These are phyloP conservation scores for Drosophila subsilvestris DNA, from an alignment of 2,888 invertebrate species.

Conservation along the genomic window DNA sequence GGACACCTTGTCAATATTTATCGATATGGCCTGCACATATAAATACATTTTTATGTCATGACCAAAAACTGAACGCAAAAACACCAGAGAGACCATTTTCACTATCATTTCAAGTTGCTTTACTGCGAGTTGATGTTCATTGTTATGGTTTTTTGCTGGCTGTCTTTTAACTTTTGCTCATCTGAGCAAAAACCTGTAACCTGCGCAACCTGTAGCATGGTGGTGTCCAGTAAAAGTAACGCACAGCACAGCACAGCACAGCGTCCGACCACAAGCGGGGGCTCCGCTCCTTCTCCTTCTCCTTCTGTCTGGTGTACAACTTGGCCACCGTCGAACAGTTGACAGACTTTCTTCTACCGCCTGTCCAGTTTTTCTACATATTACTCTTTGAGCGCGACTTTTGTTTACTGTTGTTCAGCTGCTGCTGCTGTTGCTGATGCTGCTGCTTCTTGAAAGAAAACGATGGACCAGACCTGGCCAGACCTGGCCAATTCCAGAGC, in stretches of 20 bases:
- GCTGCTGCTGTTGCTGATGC: slow-evolving; percentile 12
- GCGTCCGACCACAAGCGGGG: background rate
- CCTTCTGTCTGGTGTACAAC: slow-evolving; percentile 48
- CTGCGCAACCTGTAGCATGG: slow-evolving; percentile 21
- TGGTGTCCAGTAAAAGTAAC: slow-evolving; percentile 64
- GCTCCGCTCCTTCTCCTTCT: no score
- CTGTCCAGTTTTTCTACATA: slow-evolving; percentile 75
- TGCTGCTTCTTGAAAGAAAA: slow-evolving; percentile 45
- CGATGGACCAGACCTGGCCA: slow-evolving; percentile 12
- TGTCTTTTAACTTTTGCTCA: slow-evolving; percentile 38
- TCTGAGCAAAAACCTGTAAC: slow-evolving; percentile 45
- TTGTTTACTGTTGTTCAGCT: slow-evolving; percentile 57
- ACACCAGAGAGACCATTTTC: slow-evolving; percentile 59
- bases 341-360: slow-evolving; percentile 71
- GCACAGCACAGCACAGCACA: slow-evolving; percentile 3
- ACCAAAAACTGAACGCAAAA: slow-evolving; percentile 58
- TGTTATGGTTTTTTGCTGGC: slow-evolving; percentile 62
- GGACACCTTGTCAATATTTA: slow-evolving; percentile 42
- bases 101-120: slow-evolving; percentile 71
- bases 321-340: slow-evolving; percentile 58
- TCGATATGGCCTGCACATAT: slow-evolving; percentile 40
- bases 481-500: slow-evolving; percentile 22
- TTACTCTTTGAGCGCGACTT: slow-evolving; percentile 54
- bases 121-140: slow-evolving; percentile 34
- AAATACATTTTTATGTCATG: slow-evolving; percentile 65